phyloP scores from a whole-genome alignment of 1,140 invertebrate species.

The Drosophila equinoxialis region DNA sequence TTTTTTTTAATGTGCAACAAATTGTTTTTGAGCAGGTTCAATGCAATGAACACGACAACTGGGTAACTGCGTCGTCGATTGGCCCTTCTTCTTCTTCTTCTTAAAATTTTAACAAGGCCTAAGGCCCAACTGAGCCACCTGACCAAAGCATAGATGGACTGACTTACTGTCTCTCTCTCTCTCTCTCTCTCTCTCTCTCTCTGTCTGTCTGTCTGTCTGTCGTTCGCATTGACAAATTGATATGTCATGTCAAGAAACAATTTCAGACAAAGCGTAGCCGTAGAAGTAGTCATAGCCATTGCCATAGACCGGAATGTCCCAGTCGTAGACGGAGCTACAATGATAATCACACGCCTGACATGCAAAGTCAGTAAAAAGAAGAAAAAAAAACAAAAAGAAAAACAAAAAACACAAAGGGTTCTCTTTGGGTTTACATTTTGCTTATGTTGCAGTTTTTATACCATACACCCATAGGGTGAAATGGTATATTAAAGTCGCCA shows the following conservation, averaged over 20 bases:
- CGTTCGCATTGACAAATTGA: constrained; percentile 80
- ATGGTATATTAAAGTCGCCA: too few species aligned
- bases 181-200: constrained; percentile 7
- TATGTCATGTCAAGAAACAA: constrained; percentile 83
- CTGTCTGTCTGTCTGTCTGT: constrained; percentile 35
- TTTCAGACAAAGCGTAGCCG: constrained; percentile 74
- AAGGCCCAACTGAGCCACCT: neutral
- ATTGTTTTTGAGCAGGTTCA: constrained; percentile 76
- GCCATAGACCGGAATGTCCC: constrained; percentile 8
- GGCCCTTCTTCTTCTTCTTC: neutral
- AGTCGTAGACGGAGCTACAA: constrained; percentile 19
- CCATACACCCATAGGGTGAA: too few species aligned
- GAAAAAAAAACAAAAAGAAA: neutral
- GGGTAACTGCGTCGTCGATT: constrained; percentile 3
- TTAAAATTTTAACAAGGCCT: constrained; percentile 49
- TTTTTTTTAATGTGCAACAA: constrained; percentile 73
- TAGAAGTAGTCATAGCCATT: constrained; percentile 19
- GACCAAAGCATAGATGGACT: constrained; percentile 19
- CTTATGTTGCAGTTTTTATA: too few species aligned
- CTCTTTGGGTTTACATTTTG: constrained; percentile 18
- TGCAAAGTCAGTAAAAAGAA: constrained; percentile 50
- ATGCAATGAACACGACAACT: constrained; percentile 42
- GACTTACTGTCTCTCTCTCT: constrained; percentile 4
- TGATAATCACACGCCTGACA: constrained; percentile 80
- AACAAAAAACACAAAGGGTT: constrained; percentile 26